Percentiles rank a stretch among this genome's conserved stretches.
Evolutionary conservation across 2,113 vertebrate genomes (phyloP).

Genomic region (Noturus placidus): DNA sequence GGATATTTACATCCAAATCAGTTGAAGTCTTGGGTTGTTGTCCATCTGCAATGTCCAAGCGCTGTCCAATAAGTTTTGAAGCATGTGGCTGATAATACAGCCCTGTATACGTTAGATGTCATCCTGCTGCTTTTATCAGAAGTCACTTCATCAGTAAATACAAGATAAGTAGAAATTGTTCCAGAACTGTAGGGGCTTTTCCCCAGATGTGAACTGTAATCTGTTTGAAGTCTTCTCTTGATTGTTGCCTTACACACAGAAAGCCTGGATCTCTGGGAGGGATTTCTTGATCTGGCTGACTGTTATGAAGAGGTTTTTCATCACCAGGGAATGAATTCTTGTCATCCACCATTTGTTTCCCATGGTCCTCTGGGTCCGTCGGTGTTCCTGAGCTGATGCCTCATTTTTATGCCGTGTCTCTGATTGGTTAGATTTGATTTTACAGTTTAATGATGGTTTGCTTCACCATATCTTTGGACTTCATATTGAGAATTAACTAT

Average conservation of each 20-base stretch:
- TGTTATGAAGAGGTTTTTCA: neutral
- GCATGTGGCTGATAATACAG: too few species aligned
- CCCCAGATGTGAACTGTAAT: too few species aligned
- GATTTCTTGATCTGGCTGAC: neutral
- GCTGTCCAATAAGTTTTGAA: too few species aligned
- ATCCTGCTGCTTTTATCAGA: too few species aligned
- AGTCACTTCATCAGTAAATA: too few species aligned
- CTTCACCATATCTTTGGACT: neutral
- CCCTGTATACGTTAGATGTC: too few species aligned
- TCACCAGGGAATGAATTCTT: neutral
- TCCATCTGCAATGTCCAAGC: too few species aligned
- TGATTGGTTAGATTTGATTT: neutral
- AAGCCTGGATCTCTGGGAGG: neutral
- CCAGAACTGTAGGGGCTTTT: too few species aligned
- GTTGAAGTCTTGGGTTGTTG: too few species aligned
- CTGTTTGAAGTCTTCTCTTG: neutral
- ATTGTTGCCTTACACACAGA: neutral
- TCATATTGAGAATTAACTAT: neutral
- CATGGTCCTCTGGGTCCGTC: neutral
- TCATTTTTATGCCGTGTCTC: neutral
- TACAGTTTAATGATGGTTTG: neutral
- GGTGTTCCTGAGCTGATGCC: neutral
- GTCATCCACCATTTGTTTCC: neutral
- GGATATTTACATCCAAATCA: neutral
- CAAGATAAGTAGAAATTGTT: too few species aligned